These are phyloP conservation scores for Herpailurus yagouaroundi DNA, from an alignment of 2,113 vertebrate genomes.

Conservation along the genomic window DNA sequence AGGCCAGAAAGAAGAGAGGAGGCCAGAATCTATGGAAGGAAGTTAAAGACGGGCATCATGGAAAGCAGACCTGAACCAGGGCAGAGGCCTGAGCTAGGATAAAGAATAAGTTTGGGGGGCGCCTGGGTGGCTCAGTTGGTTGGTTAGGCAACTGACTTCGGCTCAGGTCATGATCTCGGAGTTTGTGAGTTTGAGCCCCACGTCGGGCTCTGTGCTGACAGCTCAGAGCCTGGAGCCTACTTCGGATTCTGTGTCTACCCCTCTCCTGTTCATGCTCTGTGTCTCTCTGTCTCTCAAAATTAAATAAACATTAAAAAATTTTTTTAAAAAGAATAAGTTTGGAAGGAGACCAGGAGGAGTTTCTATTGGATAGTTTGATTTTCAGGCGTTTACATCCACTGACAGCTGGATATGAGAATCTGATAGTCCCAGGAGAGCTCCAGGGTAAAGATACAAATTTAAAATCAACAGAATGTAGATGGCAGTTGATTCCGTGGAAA, in stretches of 20 bases:
- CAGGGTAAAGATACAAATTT: not conserved
- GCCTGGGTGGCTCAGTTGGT: no score
- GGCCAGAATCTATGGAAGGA: not conserved
- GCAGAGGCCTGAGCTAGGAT: not conserved
- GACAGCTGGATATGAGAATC: not conserved
- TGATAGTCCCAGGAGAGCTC: not conserved
- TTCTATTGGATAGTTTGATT: not conserved
- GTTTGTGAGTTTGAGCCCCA: no score
- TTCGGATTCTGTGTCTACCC: no score
- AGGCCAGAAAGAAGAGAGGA: constrained; percentile 2
- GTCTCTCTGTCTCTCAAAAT: no score
- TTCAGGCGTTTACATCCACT: not conserved
- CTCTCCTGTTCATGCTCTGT: no score
- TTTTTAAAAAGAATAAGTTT: not conserved
- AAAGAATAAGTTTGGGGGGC: not conserved
- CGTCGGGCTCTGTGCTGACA: no score
- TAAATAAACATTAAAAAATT: no score
- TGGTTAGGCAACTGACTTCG: no score
- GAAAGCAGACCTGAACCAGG: not conserved
- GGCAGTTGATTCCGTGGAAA: not conserved
- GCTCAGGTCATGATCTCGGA: no score
- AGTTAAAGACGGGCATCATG: not conserved
- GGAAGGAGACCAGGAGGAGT: not conserved
- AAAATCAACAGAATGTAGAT: not conserved
- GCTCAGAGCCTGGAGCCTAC: no score